Percentiles rank a stretch among this genome's conserved stretches.
These are phyloP conservation scores for Phalacrocorax carbo DNA, from an alignment of 2,113 vertebrate genomes.

Conservation along the genomic window DNA sequence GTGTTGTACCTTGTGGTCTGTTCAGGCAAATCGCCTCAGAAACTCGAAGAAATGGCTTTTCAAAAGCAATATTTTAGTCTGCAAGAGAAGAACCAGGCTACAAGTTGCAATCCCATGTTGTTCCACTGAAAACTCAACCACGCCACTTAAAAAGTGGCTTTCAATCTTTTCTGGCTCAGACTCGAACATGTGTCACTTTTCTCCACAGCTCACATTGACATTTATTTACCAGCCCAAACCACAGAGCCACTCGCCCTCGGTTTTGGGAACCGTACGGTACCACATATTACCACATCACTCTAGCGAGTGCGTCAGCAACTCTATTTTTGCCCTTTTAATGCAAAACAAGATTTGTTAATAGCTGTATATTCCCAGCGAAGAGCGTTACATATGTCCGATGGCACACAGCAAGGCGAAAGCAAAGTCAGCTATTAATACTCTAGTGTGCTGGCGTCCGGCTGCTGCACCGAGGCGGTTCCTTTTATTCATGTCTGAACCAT, in stretches of 20 bases:
- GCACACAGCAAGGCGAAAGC: neutral
- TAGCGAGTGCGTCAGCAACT: neutral
- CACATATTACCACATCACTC: accelerated
- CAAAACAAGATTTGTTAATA: neutral
- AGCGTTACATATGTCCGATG: accelerated
- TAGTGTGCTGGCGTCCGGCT: neutral
- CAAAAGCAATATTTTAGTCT: neutral
- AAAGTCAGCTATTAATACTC: neutral
- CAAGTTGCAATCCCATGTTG: neutral
- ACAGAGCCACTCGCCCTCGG: neutral
- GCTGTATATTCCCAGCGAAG: neutral
- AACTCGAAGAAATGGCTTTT: neutral
- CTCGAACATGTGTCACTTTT: neutral
- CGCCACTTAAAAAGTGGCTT: neutral
- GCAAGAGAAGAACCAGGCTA: neutral
- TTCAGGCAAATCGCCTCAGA: neutral
- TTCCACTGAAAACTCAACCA: neutral
- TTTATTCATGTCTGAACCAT: neutral
- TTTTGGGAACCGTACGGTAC: neutral
- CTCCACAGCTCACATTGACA: neutral
- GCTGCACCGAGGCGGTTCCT: neutral
- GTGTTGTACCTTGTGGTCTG: neutral
- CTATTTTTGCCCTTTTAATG: neutral
- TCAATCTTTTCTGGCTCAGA: neutral
- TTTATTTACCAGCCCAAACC: neutral